Base-by-base conservation (phyloP, 1,140 invertebrate genomes). In the Tenebrio molitor region DNA sequence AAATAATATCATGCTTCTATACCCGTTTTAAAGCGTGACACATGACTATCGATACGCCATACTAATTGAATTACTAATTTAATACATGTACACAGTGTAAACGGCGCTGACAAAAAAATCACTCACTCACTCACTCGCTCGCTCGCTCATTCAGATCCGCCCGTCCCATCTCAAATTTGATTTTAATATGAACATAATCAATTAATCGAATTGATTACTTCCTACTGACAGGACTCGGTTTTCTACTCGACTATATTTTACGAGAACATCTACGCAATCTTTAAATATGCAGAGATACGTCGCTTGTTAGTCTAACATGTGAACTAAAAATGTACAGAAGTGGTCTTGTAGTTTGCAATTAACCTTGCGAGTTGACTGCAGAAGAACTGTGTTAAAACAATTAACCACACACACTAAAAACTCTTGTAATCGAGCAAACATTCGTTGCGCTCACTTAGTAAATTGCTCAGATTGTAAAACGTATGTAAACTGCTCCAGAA, bases 1-100 rank as follows among this genome's bases (percentile, higher is more conserved):
- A 58, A 58, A 58, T 58, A 58, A 58, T 58, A 58, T 58, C 50
- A 58, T 58, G 50, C 50, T 58, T 58, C 23, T 58, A 58, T 58
- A 58, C 50, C 50, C 50, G 50, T 58, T 58, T 58, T 29, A 58
- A 58, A 58, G 21, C 50, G 50, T 58, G 50, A 58, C 50, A 58
- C 23, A 58, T 58, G 50, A 58, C 50, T 58, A 58, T 58, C 50
- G 29, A 29, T 58, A 58, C 15, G 50, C 50, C 15, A 58, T 58
- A 23, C 50, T 58, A 58, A 58, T 58, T 58, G 50, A 58, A 58
- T 58, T 58, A 29, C 23, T 58, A 58, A 58, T 25, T 29, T 58
- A 58, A 58, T 58, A 25, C 21, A 6, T 58, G 8, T 29, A 39
- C n/a, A 39, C 36, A 2, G 36, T 2, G 2, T 7, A 39, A 29